These are phyloP conservation scores for Corythornis leucogaster DNA, from an alignment of 2,797 vertebrate genomes.

Conservation along the genomic window DNA sequence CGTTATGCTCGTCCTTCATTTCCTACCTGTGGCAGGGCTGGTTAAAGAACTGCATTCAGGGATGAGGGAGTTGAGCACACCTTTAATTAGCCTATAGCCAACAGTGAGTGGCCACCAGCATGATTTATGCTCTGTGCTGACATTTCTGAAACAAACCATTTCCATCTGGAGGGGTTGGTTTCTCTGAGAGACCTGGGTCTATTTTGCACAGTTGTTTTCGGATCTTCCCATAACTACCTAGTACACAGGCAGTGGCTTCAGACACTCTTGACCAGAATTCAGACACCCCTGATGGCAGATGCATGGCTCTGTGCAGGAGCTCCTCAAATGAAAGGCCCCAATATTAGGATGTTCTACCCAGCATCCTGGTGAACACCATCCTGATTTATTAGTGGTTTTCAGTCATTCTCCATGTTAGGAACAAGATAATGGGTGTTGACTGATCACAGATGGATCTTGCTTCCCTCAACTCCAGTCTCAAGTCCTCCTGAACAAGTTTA, in stretches of 20 bases:
- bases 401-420: background rate
- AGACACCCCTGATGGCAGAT: background rate
- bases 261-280: background rate
- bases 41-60: background rate
- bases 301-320: fast-evolving
- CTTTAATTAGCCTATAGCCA: background rate
- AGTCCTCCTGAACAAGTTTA: background rate
- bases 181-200: background rate
- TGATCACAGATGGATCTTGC: background rate
- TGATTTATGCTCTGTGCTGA: background rate
- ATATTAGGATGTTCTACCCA: background rate
- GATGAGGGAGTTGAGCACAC: background rate
- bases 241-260: background rate
- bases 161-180: background rate
- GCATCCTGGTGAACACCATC: background rate
- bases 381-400: background rate
- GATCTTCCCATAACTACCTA: background rate
- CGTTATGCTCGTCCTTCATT: background rate
- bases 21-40: background rate
- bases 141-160: background rate
- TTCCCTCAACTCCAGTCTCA: background rate
- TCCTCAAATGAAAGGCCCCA: background rate
- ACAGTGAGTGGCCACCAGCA: background rate
- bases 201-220: background rate
- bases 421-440: background rate